Evolutionary conservation across 2,888 invertebrate species (phyloP).

Genomic region (Neoitamus cyanurus): DNA sequence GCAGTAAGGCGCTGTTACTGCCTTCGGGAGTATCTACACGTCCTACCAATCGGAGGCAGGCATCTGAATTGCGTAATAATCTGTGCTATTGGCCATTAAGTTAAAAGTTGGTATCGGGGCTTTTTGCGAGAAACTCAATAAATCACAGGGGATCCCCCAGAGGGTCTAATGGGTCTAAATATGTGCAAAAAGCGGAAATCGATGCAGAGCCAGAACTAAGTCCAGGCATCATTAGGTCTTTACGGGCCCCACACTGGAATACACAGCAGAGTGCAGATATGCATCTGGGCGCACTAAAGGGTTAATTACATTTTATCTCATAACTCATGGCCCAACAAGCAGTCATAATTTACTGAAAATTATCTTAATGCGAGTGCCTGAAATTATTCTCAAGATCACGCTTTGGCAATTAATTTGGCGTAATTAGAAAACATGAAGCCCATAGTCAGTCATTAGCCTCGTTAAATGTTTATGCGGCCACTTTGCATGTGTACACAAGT

Average conservation of each 20-base stretch:
- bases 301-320: slow-evolving; percentile 27
- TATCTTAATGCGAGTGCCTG: slow-evolving; percentile 33
- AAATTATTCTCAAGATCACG: slow-evolving; percentile 40
- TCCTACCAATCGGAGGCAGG: background rate
- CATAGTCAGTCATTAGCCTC: slow-evolving; percentile 44
- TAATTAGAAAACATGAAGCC: slow-evolving; percentile 42
- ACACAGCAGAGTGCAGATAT: slow-evolving; percentile 24
- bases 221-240: background rate
- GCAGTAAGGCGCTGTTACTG: too few relatives aligned
- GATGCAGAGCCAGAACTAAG: background rate
- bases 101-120: background rate
- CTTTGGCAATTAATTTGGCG: slow-evolving; percentile 34
- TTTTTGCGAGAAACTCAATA: background rate
- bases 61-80: background rate
- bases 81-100: background rate
- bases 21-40: too few relatives aligned
- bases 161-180: background rate
- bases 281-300: background rate
- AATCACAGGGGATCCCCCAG: background rate
- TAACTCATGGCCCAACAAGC: slow-evolving; percentile 17
- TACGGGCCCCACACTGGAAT: background rate
- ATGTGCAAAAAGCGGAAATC: slow-evolving; percentile 1
- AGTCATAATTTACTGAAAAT: slow-evolving; percentile 37
- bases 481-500: slow-evolving; percentile 37
- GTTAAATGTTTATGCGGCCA: slow-evolving; percentile 37